Evolutionary conservation across 2,113 vertebrate species (phyloP).

Genomic region (Tragelaphus scriptus): DNA sequence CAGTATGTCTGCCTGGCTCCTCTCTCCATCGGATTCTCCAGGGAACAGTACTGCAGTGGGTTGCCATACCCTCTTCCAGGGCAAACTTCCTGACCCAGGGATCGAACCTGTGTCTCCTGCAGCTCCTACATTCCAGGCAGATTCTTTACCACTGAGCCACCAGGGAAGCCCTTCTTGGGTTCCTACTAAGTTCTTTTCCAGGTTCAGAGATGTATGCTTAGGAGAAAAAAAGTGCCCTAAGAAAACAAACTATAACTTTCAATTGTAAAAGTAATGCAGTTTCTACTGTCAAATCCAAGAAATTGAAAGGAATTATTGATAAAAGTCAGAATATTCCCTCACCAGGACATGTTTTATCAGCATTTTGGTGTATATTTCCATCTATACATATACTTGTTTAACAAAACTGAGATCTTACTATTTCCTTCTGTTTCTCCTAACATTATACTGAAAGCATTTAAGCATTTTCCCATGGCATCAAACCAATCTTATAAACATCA

Average conservation of each 20-base stretch:
- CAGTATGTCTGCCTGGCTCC: neutral
- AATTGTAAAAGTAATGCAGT: neutral
- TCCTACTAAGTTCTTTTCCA: neutral
- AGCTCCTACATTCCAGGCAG: neutral
- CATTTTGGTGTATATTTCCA: neutral
- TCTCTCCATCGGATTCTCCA: neutral
- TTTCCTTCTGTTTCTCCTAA: neutral
- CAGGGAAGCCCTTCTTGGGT: neutral
- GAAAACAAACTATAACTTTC: neutral
- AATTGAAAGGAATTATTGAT: neutral
- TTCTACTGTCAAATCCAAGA: neutral
- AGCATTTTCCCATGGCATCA: neutral
- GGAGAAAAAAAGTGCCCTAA: neutral
- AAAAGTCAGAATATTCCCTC: neutral
- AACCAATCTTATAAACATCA: neutral
- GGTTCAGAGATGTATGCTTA: neutral
- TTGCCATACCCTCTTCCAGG: neutral
- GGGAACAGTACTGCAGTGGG: neutral
- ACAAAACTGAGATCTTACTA: neutral
- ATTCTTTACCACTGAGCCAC: neutral
- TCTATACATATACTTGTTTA: neutral
- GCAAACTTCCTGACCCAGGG: neutral
- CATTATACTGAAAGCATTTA: neutral
- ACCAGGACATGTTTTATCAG: neutral
- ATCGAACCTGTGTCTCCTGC: accelerated